Conservation (phyloP, 2,888 invertebrate species). For the Epinotia ramella region DNA sequence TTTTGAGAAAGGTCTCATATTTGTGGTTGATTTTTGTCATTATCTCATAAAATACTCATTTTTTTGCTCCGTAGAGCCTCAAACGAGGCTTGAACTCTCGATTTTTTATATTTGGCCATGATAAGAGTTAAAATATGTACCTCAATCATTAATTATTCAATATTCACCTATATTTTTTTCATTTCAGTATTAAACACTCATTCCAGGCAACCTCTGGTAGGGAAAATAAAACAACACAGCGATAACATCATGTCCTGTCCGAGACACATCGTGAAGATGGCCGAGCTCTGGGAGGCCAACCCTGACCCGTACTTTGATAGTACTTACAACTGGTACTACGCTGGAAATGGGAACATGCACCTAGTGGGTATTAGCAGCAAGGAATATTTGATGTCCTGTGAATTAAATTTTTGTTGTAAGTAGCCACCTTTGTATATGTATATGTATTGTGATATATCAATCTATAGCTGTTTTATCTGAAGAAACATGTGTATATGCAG, state of each 20-base stretch:
- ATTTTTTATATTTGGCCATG: too few species aligned
- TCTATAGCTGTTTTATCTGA: too few species aligned
- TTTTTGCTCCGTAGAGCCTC: too few species aligned
- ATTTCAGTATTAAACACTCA: neutral
- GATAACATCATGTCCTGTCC: constrained; percentile 73
- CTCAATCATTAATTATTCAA: neutral
- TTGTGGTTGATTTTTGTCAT: too few species aligned
- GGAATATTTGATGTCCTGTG: constrained; percentile 72
- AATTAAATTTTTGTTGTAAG: constrained; percentile 72
- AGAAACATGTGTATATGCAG: too few species aligned
- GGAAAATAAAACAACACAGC: constrained; percentile 58
- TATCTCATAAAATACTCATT: too few species aligned
- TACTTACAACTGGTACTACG: constrained; percentile 79
- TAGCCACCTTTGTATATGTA: constrained; percentile 46
- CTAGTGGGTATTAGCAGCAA: constrained; percentile 60
- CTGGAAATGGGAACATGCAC: constrained; percentile 75
- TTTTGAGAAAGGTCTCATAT: too few species aligned
- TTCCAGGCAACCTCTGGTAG: neutral
- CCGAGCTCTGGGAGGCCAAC: constrained; percentile 67
- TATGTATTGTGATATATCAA: too few species aligned
- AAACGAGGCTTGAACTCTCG: too few species aligned
- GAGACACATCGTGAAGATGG: constrained; percentile 67
- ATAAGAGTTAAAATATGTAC: neutral
- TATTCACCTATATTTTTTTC: constrained; percentile 11
- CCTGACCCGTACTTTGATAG: constrained; percentile 73